These are phyloP conservation scores for Macaria notata DNA, from an alignment of 2,888 invertebrate genomes.

Conservation along the genomic window DNA sequence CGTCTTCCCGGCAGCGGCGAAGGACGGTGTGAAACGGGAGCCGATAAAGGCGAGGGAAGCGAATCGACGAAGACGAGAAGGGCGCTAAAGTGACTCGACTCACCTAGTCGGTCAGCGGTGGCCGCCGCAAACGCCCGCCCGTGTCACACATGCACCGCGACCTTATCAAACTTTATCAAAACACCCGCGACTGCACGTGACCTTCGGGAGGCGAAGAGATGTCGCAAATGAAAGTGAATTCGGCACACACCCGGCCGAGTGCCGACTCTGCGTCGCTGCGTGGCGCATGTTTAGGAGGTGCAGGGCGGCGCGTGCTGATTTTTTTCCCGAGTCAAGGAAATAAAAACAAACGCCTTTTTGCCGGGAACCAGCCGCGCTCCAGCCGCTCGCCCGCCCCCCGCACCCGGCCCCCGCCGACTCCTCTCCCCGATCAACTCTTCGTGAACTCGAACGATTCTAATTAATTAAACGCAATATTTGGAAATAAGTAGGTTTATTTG, in stretches of 20 bases:
- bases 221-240: conserved; percentile 83
- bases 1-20: conserved; percentile 61
- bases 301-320: conserved; percentile 79
- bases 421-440: neutral
- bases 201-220: conserved; percentile 79
- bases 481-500: too few relatives aligned
- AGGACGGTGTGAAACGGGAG: conserved; percentile 68
- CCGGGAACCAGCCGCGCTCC: conserved; percentile 64
- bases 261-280: conserved; percentile 80
- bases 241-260: conserved; percentile 76
- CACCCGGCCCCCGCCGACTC: conserved; percentile 13
- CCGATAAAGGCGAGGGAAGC: conserved; percentile 71
- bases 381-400: conserved; percentile 29
- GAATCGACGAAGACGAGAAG: conserved; percentile 57
- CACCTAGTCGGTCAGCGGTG: conserved; percentile 75
- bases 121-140: conserved; percentile 68
- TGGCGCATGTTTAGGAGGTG: conserved; percentile 83
- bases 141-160: conserved; percentile 55
- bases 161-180: conserved; percentile 35
- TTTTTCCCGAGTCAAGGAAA: conserved; percentile 79
- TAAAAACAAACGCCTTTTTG: conserved; percentile 81
- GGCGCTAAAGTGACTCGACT: conserved; percentile 70
- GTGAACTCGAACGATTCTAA: too few relatives aligned
- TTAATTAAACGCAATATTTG: too few relatives aligned
- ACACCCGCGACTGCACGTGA: conserved; percentile 67